Conservation (phyloP, 23 tunicate genomes). For the Trididemnum clinides region DNA sequence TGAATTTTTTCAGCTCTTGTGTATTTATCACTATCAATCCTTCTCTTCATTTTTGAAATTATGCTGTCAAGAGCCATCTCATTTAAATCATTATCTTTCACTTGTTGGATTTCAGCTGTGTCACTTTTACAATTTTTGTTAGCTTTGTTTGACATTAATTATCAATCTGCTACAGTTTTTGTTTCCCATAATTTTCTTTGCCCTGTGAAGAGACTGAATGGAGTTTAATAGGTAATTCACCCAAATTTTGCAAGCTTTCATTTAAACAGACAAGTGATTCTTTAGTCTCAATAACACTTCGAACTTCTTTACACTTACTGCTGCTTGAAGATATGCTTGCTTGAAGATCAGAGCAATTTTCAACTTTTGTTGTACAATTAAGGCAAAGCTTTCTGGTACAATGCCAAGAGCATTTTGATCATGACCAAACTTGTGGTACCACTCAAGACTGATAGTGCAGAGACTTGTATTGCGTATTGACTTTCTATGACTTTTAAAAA, state of each 20-base stretch:
- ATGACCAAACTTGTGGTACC: neutral
- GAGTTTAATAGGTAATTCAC: neutral
- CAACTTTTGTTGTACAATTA: neutral
- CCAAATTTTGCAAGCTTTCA: neutral
- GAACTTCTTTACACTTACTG: neutral
- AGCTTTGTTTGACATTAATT: neutral
- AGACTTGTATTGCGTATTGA: neutral
- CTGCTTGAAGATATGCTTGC: neutral
- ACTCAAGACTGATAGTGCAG: neutral
- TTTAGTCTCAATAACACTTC: neutral
- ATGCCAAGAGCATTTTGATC: neutral
- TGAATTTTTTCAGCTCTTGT: slow-evolving; percentile 10
- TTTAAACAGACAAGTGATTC: neutral
- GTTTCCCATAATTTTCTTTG: neutral
- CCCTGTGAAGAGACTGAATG: neutral
- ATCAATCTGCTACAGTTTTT: neutral
- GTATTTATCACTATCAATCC: no score
- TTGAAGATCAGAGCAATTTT: neutral
- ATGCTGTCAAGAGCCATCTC: neutral
- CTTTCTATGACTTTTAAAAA: neutral
- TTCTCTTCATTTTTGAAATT: no score
- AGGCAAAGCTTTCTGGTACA: slow-evolving; percentile 1
- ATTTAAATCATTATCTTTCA: neutral
- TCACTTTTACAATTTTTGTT: neutral
- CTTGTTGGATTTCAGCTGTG: neutral